Conservation (phyloP, 2,797 vertebrate genomes). For the Limosa lapponica region DNA sequence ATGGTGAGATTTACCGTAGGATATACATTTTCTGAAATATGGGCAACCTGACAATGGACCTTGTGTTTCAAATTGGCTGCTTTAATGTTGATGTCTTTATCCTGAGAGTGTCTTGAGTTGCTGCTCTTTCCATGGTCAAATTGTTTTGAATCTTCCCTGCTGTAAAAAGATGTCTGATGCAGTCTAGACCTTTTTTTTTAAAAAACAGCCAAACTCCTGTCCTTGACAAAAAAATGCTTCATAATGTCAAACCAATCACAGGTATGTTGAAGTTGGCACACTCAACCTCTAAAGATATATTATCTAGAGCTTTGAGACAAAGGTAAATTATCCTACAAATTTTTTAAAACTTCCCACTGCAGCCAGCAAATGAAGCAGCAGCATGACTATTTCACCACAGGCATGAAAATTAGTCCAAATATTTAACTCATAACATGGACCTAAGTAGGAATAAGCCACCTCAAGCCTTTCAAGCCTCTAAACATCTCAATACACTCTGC, state of each 20-base stretch:
- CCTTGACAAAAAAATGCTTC: neutral
- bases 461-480: neutral
- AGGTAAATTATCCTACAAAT: neutral
- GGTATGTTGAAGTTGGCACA: neutral
- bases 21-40: neutral
- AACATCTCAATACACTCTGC: neutral
- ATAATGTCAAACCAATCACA: neutral
- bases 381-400: neutral
- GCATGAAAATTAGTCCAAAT: neutral
- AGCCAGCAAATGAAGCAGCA: neutral
- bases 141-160: neutral
- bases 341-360: neutral
- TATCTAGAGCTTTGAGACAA: neutral
- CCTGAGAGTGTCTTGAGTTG: neutral
- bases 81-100: neutral
- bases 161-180: neutral
- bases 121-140: neutral
- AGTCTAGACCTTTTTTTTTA: neutral
- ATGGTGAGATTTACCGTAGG: neutral
- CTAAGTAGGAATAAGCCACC: neutral
- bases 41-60: neutral
- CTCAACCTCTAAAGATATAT: neutral
- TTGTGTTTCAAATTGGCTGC: neutral
- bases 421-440: neutral
- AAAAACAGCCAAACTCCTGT: neutral